A percentile compares a stretch with the other conserved stretches of the same genome.
These are phyloP conservation scores for Crotalus viridis DNA, from an alignment of 2,113 vertebrate species.

Conservation along the genomic window DNA sequence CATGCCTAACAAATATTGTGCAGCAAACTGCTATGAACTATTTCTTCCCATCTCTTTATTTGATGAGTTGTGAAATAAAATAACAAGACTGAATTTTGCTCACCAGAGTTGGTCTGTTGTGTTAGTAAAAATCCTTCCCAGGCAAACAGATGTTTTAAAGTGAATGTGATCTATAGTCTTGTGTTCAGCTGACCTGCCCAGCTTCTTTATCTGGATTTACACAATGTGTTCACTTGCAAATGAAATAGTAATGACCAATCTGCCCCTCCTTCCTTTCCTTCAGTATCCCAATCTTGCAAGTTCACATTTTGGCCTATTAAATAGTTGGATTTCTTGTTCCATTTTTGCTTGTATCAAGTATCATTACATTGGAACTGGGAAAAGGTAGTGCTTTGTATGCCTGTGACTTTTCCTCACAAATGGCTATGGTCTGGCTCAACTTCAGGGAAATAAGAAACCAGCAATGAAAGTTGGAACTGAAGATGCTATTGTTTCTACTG, in stretches of 20 bases:
- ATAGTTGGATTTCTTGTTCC: slow-evolving; percentile 36
- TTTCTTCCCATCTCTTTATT: slow-evolving; percentile 2
- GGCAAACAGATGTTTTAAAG: slow-evolving; percentile 45
- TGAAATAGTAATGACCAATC: slow-evolving; percentile 21
- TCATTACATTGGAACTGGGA: slow-evolving; percentile 53
- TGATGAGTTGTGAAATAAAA: slow-evolving; percentile 11
- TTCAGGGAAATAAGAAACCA: slow-evolving; percentile 61
- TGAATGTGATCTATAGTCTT: slow-evolving; percentile 51
- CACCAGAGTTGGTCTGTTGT: slow-evolving; percentile 51
- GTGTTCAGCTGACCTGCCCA: slow-evolving; percentile 45
- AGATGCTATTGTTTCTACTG: slow-evolving; percentile 63
- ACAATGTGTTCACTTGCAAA: slow-evolving; percentile 47
- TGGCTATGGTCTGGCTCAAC: slow-evolving; percentile 52
- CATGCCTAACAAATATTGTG: slow-evolving; percentile 19
- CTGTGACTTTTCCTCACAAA: slow-evolving; percentile 43
- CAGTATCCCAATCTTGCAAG: slow-evolving; percentile 19
- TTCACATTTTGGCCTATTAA: slow-evolving; percentile 57
- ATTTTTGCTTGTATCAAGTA: slow-evolving; percentile 60
- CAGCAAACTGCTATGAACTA: slow-evolving; percentile 4
- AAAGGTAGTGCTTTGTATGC: slow-evolving; percentile 62
- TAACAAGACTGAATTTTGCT: slow-evolving; percentile 57
- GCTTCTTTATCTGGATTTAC: slow-evolving; percentile 35
- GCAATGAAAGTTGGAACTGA: slow-evolving; percentile 56
- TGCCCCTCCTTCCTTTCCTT: slow-evolving; percentile 21
- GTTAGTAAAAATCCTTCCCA: slow-evolving; percentile 42